Evolutionary conservation across 2,113 vertebrate genomes (phyloP), one percentile per base, ranked within the genome.

Genomic region (Gorsachius goisagi): DNA sequence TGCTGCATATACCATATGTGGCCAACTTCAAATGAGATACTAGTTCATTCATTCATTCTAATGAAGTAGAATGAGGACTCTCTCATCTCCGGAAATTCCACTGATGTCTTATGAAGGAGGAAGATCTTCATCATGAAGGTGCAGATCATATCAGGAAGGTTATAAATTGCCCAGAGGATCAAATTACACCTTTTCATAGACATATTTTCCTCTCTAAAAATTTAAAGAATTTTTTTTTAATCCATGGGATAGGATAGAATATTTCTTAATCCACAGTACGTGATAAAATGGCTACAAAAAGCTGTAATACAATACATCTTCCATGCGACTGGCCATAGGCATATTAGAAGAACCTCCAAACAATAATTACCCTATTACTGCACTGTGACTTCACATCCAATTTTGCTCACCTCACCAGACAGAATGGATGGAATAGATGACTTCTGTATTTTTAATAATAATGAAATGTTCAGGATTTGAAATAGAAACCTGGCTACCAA

Each of bases 361-460:
- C 90, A 95, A 89, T 93, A 95, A 93, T 92, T 88, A 73, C 50
- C 22, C 81, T 85, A 68, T 89, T 85, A 91, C 66, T 1, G 22
- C 53, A 82, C 84, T 72, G 45, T 79, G 69, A 96, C 74, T 95
- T 92, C 84, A 79, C 30, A 85, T 91, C 41, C 67, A 80, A 35
- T 89, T 95, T 95, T 91, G 50, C 35, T 94, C 95, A 95, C 84
- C 63, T 79, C 24, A 63, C 63, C 4, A 2, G 91, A 83, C 21
- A 91, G 89, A 93, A 88, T 74, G 64, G 84, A 63, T 76, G 17
- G 59, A 95, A 69, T 66, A 88, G 50, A 95, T 94, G 71, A 67
- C 14, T 93, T 94, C 82, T 85, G 50, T 89, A 79, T 88, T 92
- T 97, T 92, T 95, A 91, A 91, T 94, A 88, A 84, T 58, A 91